Percentiles rank a stretch among this genome's conserved stretches.
Conservation (phyloP, 2,797 vertebrate species). For the Gymnothorax reevesii region DNA sequence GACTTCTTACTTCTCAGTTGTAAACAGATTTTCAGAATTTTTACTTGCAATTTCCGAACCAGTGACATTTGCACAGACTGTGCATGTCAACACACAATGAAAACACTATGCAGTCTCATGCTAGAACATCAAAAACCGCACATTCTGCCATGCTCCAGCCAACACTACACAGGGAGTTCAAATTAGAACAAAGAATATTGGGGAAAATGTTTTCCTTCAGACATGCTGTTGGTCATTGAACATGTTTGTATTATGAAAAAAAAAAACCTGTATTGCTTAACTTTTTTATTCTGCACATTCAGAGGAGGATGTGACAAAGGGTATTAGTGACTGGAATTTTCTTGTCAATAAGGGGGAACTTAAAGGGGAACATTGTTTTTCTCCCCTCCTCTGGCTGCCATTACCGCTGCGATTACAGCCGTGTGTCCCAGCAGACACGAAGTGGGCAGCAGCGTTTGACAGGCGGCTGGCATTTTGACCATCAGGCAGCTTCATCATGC, state of each 20-base stretch:
- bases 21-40: neutral
- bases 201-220: no score
- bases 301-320: neutral
- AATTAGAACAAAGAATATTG: no score
- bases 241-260: no score
- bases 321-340: neutral
- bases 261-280: no score
- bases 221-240: no score
- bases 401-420: neutral
- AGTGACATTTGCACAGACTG: neutral
- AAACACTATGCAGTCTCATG: no score
- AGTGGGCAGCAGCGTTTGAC: neutral
- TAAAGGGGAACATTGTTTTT: neutral
- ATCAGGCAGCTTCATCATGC: conserved; percentile 1
- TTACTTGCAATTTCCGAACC: neutral
- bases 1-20: neutral
- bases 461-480: conserved; percentile 17
- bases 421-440: neutral
- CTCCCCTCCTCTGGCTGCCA: neutral
- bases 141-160: no score
- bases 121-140: no score
- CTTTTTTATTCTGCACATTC: no score
- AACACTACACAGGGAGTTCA: no score
- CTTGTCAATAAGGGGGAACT: neutral
- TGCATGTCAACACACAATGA: neutral